Conservation (phyloP, 2,113 vertebrate genomes). For the Pandion haliaetus region DNA sequence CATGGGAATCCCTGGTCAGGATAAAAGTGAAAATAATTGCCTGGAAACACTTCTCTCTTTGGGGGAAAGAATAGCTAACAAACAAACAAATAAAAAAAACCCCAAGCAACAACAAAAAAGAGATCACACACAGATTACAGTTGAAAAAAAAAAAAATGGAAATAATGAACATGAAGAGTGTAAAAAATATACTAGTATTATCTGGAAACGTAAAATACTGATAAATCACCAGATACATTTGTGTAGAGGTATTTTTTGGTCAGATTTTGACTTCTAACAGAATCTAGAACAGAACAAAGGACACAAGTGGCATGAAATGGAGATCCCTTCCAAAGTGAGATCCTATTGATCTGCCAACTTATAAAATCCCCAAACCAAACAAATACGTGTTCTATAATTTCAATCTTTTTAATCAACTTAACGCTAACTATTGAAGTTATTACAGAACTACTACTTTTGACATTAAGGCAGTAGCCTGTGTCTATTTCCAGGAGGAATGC, state of each 20-base stretch:
- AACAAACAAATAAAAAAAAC: not conserved
- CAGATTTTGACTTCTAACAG: not conserved
- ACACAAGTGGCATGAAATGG: not conserved
- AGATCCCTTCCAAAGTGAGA: not conserved
- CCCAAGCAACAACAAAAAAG: not conserved
- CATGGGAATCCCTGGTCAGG: not conserved
- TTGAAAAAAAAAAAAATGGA: not conserved
- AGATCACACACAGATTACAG: not conserved
- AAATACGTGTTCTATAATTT: not conserved
- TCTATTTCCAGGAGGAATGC: not conserved
- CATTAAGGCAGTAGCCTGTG: not conserved
- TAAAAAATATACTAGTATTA: not conserved
- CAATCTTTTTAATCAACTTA: not conserved
- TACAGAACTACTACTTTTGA: not conserved
- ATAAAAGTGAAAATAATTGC: not conserved
- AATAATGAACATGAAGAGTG: not conserved
- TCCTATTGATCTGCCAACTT: not conserved
- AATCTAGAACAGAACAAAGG: not conserved
- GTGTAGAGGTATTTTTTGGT: not conserved
- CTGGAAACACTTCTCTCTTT: not conserved
- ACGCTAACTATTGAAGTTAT: not conserved
- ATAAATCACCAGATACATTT: not conserved
- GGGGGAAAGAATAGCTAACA: not conserved
- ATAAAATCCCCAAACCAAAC: not conserved
- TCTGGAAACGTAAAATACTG: not conserved